Percentiles rank a stretch among this genome's conserved stretches.
These are phyloP conservation scores for Stictocephala bisonia DNA, from an alignment of 2,888 invertebrate species.

Conservation along the genomic window DNA sequence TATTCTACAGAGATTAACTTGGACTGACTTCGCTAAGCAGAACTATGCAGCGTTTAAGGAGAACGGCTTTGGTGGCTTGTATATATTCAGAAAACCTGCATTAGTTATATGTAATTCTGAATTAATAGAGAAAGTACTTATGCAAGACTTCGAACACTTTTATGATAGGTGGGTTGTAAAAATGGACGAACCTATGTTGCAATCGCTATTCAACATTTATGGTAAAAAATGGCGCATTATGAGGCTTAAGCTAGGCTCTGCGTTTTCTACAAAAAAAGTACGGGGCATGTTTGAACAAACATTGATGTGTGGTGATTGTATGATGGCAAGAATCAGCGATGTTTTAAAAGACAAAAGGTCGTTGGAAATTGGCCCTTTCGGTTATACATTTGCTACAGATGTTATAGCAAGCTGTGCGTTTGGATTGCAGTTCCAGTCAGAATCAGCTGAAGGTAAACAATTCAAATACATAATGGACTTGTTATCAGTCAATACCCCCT, in stretches of 20 bases:
- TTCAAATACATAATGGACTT: neutral
- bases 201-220: neutral
- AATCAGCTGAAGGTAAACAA: neutral
- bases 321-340: neutral
- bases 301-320: neutral
- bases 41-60: slow-evolving; percentile 1
- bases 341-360: neutral
- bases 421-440: neutral
- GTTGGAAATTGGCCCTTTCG: neutral
- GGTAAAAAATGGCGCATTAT: slow-evolving; percentile 15
- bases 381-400: neutral
- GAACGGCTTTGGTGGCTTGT: slow-evolving; percentile 14
- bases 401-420: neutral
- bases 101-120: slow-evolving; percentile 1
- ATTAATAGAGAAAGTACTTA: slow-evolving; percentile 7
- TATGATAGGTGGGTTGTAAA: neutral
- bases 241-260: slow-evolving; percentile 1
- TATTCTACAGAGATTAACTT: neutral
- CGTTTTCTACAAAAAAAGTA: slow-evolving; percentile 5
- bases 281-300: slow-evolving; percentile 28
- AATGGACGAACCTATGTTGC: neutral
- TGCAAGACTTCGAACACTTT: slow-evolving; percentile 16
- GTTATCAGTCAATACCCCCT: neutral
- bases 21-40: neutral
- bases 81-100: slow-evolving; percentile 4